Conservation (phyloP, 2,888 invertebrate genomes). For the Diarsia dahlii region DNA sequence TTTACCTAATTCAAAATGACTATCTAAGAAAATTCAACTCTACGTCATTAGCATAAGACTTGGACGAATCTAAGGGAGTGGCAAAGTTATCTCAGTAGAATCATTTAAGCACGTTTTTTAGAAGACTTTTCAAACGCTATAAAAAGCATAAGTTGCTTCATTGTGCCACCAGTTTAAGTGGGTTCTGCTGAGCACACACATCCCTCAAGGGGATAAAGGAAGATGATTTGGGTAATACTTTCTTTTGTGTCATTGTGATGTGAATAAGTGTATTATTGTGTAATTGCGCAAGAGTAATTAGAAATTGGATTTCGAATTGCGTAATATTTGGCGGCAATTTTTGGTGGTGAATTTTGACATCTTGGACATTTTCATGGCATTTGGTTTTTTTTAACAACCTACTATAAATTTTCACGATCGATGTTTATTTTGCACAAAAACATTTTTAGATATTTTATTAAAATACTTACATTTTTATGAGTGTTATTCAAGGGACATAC, state of each 20-base stretch:
- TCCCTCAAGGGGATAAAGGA: constrained; percentile 70
- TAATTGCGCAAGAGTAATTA: constrained; percentile 31
- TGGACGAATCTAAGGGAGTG: constrained; percentile 13
- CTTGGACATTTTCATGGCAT: neutral
- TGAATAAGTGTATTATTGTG: constrained; percentile 65
- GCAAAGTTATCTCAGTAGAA: constrained; percentile 69
- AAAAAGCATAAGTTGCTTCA: constrained; percentile 81
- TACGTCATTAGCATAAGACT: constrained; percentile 49
- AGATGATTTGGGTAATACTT: constrained; percentile 83
- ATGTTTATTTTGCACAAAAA: neutral
- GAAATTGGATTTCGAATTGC: constrained; percentile 21
- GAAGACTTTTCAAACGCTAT: constrained; percentile 84
- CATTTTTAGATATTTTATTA: neutral
- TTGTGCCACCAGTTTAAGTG: constrained; percentile 80
- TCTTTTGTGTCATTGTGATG: constrained; percentile 67
- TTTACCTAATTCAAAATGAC: neutral
- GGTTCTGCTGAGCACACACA: constrained; percentile 75
- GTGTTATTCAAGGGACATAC: neutral
- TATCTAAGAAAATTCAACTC: constrained; percentile 47
- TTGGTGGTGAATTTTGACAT: constrained; percentile 19
- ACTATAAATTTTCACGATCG: neutral
- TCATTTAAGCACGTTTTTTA: constrained; percentile 84
- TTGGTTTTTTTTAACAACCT: neutral
- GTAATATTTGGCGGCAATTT: constrained; percentile 3
- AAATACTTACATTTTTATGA: neutral